Percentiles rank a stretch among this genome's conserved stretches.
Evolutionary conservation across 2,888 invertebrate genomes (phyloP).

Genomic region (Gari tellinella): DNA sequence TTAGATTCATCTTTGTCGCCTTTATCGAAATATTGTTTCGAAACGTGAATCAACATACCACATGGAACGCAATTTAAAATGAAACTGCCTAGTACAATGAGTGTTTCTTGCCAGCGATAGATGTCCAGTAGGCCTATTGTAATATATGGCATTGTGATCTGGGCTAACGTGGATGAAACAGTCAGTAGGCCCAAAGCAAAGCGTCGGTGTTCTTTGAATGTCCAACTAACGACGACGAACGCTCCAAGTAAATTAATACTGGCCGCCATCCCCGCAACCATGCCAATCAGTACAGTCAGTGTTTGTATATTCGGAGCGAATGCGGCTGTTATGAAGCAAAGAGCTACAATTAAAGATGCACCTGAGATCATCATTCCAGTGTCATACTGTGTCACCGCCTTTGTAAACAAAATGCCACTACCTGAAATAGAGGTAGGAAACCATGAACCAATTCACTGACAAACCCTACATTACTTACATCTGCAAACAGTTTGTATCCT

Average conservation of each 20-base stretch:
- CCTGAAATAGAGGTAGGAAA: slow-evolving; percentile 42
- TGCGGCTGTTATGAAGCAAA: slow-evolving; percentile 13
- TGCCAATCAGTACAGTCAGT: slow-evolving; percentile 33
- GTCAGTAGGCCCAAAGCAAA: slow-evolving; percentile 39
- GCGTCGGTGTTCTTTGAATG: slow-evolving; percentile 32
- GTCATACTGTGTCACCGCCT: slow-evolving; percentile 21
- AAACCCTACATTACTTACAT: too few relatives aligned
- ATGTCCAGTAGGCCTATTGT: slow-evolving; percentile 26
- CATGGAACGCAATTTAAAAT: slow-evolving; percentile 42
- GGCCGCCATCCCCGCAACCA: slow-evolving; percentile 17
- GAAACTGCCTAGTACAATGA: slow-evolving; percentile 29
- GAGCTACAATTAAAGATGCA: slow-evolving; percentile 14
- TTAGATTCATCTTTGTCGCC: too few relatives aligned
- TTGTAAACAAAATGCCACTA: slow-evolving; percentile 37
- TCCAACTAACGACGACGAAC: slow-evolving; percentile 23
- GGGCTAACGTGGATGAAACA: slow-evolving; percentile 26
- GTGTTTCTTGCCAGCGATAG: slow-evolving; percentile 36
- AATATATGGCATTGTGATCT: slow-evolving; percentile 40
- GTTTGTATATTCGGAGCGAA: slow-evolving; percentile 24
- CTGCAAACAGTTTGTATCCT: too few relatives aligned
- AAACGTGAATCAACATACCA: slow-evolving; percentile 22
- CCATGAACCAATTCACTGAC: too few relatives aligned
- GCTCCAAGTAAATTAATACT: slow-evolving; percentile 27
- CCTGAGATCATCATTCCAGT: slow-evolving; percentile 23
- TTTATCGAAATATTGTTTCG: too few relatives aligned